Base-by-base conservation (phyloP, 1,140 invertebrate species). In the Holotrichia oblita region DNA sequence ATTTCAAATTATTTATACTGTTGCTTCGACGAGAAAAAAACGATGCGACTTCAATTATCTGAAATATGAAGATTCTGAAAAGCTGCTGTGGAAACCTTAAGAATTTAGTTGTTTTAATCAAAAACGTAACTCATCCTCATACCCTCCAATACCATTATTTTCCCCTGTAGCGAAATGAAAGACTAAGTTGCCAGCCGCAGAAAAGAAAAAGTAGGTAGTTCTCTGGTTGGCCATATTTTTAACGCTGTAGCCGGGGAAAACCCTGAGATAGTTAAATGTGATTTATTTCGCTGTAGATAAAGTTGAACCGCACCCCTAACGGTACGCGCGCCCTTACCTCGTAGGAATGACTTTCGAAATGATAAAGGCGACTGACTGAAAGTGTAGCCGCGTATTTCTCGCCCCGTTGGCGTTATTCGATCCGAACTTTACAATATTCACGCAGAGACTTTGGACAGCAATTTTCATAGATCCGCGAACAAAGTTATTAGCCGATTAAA, bases 191-290 rank as follows among this genome's bases (percentile, higher is more conserved):
- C 48, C 48, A 14, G n/a, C 6, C n/a, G 48, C 17, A 14, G 48
- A 17, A 17, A 55, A n/a, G 44, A 48, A 55, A 17, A 55, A 55
- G 48, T n/a, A 55, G 6, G 55, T 77, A 64, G 40, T 64, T 55
- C 78, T 55, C 48, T 6, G 48, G 14, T 55, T 55, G 79, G 80
- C 81, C 79, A 83, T 83, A 83, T 84, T 84, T 84, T 84, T 84
- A 79, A 74, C 79, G 81, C 77, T 78, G 79, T 59, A 73, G 80
- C 6, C 80, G 77, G 79, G 40, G 73, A 78, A 78, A 79, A 80
- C 81, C 79, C 75, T 78, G 77, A 82, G 83, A 84, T 84, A 83
- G 83, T 83, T 83, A 83, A 55, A 55, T 55, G 48, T 55, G 48
- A 55, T 55, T 55, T 55, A 55, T 55, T 55, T 55, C 48, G 14